Evolutionary conservation across 2,888 invertebrate species (phyloP).

Genomic region (Cylloceria caligata): DNA sequence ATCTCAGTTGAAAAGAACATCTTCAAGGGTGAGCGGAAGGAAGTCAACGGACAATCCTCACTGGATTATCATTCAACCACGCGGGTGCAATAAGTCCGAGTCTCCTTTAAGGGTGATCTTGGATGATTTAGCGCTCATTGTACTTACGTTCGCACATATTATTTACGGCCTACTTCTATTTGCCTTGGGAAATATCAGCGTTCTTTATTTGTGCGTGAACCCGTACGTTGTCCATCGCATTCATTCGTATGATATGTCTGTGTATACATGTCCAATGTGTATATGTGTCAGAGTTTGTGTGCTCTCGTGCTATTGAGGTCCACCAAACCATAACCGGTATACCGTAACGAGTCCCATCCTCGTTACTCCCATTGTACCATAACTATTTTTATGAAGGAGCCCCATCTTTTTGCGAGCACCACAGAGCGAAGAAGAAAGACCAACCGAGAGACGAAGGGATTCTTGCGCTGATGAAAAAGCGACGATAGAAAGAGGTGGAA

Average conservation of each 20-base stretch:
- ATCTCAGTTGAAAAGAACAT: constrained; percentile 21
- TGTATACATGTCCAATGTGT: constrained; percentile 29
- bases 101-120: constrained; percentile 72
- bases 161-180: constrained; percentile 72
- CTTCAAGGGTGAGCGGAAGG: constrained; percentile 45
- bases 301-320: constrained; percentile 57
- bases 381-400: constrained; percentile 76
- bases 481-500: constrained; percentile 34
- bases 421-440: constrained; percentile 47
- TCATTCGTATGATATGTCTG: constrained; percentile 46
- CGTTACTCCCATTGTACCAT: constrained; percentile 78
- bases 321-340: constrained; percentile 69
- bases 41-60: constrained; percentile 37
- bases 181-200: constrained; percentile 57
- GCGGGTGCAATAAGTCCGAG: constrained; percentile 74
- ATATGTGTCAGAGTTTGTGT: constrained; percentile 40
- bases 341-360: constrained; percentile 74
- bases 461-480: constrained; percentile 24
- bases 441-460: constrained; percentile 45
- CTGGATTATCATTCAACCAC: constrained; percentile 60
- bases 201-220: constrained; percentile 53
- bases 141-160: constrained; percentile 76
- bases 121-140: constrained; percentile 79
- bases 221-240: constrained; percentile 29
- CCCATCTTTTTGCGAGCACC: constrained; percentile 67